A percentile compares a stretch with the other conserved stretches of the same genome.
Conservation (phyloP, 2,888 invertebrate species). For the Leptodirus hochenwartii region DNA sequence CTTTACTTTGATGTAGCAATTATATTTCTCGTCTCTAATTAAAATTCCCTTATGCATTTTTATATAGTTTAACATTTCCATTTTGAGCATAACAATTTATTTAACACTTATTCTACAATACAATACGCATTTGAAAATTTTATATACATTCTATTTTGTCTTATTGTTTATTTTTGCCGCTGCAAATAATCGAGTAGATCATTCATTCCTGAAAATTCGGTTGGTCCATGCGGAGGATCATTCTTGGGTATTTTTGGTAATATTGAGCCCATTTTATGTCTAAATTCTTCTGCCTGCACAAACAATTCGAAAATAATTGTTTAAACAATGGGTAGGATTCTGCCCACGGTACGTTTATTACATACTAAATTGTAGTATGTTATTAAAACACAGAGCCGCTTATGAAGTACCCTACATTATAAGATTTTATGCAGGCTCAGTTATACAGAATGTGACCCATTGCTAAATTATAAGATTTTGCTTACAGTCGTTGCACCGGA, state of each 20-base stretch:
- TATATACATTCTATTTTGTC: too few relatives aligned
- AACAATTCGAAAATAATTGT: conserved; percentile 8
- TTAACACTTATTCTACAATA: too few relatives aligned
- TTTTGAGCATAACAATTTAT: too few relatives aligned
- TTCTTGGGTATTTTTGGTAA: conserved; percentile 64
- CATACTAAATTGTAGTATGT: not conserved
- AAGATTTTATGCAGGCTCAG: not conserved
- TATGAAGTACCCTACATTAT: not conserved
- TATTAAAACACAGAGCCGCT: not conserved
- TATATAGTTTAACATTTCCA: too few relatives aligned
- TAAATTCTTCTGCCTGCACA: conserved; percentile 62
- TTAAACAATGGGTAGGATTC: too few relatives aligned
- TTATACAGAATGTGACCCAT: not conserved
- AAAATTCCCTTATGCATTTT: too few relatives aligned
- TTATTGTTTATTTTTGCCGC: conserved; percentile 29
- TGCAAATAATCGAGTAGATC: conserved; percentile 68
- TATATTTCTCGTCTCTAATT: too few relatives aligned
- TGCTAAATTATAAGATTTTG: conserved; percentile 12
- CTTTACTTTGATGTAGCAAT: too few relatives aligned
- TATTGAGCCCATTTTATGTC: conserved; percentile 55
- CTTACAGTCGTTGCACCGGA: conserved; percentile 71
- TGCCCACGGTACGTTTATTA: too few relatives aligned
- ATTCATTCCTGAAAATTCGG: conserved; percentile 70
- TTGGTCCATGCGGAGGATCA: conserved; percentile 60
- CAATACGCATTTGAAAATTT: too few relatives aligned